A percentile compares a stretch with the other conserved stretches of the same genome.
phyloP scores from a whole-genome alignment of 1,140 invertebrate species.

The Trichogramma pretiosum region DNA sequence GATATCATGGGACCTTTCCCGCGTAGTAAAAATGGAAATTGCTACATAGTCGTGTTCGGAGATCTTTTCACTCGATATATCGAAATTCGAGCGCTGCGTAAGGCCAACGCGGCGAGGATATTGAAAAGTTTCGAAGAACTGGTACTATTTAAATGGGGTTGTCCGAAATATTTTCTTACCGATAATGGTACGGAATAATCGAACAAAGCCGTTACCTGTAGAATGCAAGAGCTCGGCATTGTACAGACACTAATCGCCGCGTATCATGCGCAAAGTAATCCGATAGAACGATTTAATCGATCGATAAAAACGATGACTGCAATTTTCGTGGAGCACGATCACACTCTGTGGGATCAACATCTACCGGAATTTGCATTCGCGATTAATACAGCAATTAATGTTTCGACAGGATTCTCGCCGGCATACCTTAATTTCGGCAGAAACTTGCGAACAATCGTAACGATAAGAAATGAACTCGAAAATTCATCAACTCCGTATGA shows the following conservation, averaged over 20 bases:
- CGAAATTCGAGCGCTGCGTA: not conserved
- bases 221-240: not conserved
- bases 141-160: not conserved
- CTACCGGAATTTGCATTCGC: conserved; percentile 30
- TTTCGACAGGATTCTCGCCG: too few species aligned
- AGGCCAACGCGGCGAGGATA: not conserved
- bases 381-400: too few species aligned
- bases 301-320: conserved; percentile 13
- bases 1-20: not conserved
- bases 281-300: conserved; percentile 6
- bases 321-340: conserved; percentile 26
- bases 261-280: conserved; percentile 5
- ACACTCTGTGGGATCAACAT: conserved; percentile 30
- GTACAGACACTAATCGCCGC: not conserved
- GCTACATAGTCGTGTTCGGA: not conserved
- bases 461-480: too few species aligned
- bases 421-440: too few species aligned
- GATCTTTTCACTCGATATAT: not conserved
- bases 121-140: not conserved
- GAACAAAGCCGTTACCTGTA: not conserved
- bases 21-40: not conserved
- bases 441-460: too few species aligned
- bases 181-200: not conserved
- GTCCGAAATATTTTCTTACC: not conserved
- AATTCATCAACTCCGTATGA: too few species aligned